phyloP scores from a whole-genome alignment of 1,140 invertebrate genomes.

The Camponotus pennsylvanicus region DNA sequence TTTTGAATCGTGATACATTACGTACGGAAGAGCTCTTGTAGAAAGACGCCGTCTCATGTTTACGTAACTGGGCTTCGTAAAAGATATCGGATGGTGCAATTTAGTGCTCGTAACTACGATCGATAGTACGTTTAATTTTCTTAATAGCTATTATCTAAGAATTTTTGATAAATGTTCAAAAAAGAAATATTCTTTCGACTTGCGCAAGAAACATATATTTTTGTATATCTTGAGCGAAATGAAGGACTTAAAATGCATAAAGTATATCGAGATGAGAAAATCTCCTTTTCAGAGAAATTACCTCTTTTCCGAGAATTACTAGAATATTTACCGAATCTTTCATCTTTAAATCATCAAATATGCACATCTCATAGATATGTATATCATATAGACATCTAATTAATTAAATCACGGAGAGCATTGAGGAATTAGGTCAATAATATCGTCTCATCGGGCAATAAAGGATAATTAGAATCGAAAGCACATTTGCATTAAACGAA shows the following conservation, averaged over 20 bases:
- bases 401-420: background rate
- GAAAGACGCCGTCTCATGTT: slow-evolving; percentile 8
- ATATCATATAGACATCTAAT: background rate
- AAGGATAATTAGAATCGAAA: background rate
- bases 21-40: background rate
- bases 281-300: background rate
- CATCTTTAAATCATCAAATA: slow-evolving; percentile 9
- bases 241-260: slow-evolving; percentile 9
- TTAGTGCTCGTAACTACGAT: slow-evolving; percentile 26
- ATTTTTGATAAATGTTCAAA: slow-evolving; percentile 8
- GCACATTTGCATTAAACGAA: background rate
- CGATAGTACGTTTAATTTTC: slow-evolving; percentile 42
- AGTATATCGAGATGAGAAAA: background rate
- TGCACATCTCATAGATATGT: background rate
- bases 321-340: slow-evolving; percentile 12
- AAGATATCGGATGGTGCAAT: slow-evolving; percentile 29
- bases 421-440: background rate
- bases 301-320: background rate
- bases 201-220: background rate
- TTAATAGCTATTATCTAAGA: slow-evolving; percentile 15
- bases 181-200: background rate
- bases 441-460: background rate
- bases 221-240: background rate
- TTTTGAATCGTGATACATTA: slow-evolving; percentile 51
- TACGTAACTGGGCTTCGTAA: slow-evolving; percentile 13